Evolutionary conservation across 2,113 vertebrate species (phyloP), one percentile per base, ranked within the genome.

Genomic region (Empidonax traillii): DNA sequence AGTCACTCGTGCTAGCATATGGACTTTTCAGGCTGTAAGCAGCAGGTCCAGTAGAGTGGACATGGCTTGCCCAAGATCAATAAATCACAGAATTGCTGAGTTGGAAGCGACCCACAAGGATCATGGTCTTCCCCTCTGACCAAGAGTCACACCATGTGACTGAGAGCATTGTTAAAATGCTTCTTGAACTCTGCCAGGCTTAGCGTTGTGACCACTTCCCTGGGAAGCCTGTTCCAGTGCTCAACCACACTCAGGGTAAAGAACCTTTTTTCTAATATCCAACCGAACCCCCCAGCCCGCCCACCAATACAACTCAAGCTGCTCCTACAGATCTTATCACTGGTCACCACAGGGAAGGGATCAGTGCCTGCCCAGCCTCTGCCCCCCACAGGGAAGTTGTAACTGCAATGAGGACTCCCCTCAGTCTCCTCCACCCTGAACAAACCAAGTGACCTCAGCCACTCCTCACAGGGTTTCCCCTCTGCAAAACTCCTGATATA

Each of bases 261-360:
- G 16, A 72, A 43, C 0, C 5, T 43, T 35, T 31, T 30, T 30
- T 8, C 20, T 10, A 0, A 30, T 15, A 56, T 10, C 25, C 0
- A 31, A 6, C 10, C 7, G 3, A 49, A 65, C 22, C 31, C 20
- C 49, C 5, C 4, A 10, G 16, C 31, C 25, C 31, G 16, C 49
- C 5, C 4, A 13, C 21, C 27, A 4, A 18, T 52, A 35, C 8
- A 59, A 2, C 13, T 41, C 24, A 41, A 30, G 3, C 41, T 43
- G 21, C 17, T 63, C 35, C 7, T 20, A 61, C 1, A 1, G 3
- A 8, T 63, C 8, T 5, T 72, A 58, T 47, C 35, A 55, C 30
- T 28, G 28, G 12, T 33, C 7, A 72, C 6, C n/a, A 41, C 2
- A 14, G 24, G n/a, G 9, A 3, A n/a, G 43, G 24, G 28, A 47